Conservation (phyloP, 2,888 invertebrate species). For the Acronicta alni region DNA sequence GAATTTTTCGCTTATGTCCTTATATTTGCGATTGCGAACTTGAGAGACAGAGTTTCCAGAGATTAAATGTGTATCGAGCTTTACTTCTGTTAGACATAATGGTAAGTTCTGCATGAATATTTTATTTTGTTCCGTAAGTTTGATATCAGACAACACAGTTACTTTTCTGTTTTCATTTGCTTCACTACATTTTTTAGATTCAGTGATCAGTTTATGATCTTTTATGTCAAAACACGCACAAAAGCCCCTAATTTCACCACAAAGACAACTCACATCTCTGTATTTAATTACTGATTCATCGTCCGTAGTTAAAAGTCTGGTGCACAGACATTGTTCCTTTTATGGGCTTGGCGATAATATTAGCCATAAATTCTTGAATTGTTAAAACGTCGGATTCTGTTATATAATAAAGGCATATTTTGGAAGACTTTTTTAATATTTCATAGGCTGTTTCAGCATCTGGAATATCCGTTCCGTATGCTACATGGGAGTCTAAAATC, state of each 20-base stretch:
- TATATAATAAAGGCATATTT: slow-evolving; percentile 13
- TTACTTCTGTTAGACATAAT: slow-evolving; percentile 8
- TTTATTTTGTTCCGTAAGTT: slow-evolving; percentile 11
- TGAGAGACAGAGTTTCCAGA: slow-evolving; percentile 11
- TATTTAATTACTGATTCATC: slow-evolving; percentile 7
- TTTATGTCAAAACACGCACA: slow-evolving; percentile 11
- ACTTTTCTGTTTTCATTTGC: slow-evolving; percentile 11
- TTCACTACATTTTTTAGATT: no score
- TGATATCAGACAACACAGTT: slow-evolving; percentile 11
- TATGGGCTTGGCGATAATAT: slow-evolving; percentile 12
- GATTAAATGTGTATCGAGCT: slow-evolving; percentile 3
- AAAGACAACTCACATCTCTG: slow-evolving; percentile 16
- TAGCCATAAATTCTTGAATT: slow-evolving; percentile 12
- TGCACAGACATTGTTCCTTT: slow-evolving; percentile 13
- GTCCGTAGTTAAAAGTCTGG: no score
- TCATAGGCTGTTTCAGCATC: slow-evolving; percentile 18
- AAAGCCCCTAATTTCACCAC: slow-evolving; percentile 10
- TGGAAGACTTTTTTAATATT: slow-evolving; percentile 15
- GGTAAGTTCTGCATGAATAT: slow-evolving; percentile 8
- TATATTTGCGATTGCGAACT: slow-evolving; percentile 7
- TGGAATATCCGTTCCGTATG: slow-evolving; percentile 22
- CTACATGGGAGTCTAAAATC: slow-evolving; percentile 17
- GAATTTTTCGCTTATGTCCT: no score
- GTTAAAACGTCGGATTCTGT: slow-evolving; percentile 9
- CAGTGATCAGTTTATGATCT: slow-evolving; percentile 3